Evolutionary conservation across 1,140 invertebrate species (phyloP).

Genomic region (Mamestra configurata): DNA sequence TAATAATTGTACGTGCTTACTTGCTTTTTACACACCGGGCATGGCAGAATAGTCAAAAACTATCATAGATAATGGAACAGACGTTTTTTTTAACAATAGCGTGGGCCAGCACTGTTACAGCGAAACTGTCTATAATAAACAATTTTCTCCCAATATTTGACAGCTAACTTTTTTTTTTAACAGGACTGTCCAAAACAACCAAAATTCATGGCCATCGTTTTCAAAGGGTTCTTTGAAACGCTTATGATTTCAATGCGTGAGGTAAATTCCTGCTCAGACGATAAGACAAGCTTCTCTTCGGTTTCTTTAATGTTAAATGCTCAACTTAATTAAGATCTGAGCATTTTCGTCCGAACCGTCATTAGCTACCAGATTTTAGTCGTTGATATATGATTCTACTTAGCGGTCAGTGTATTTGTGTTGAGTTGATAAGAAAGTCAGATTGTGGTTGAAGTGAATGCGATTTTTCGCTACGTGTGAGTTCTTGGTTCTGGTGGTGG

Average conservation of each 20-base stretch:
- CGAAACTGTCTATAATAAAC: background rate
- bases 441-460: conserved; percentile 14
- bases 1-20: no score
- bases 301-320: conserved; percentile 67
- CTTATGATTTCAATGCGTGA: conserved; percentile 86
- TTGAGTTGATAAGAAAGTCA: conserved; percentile 4
- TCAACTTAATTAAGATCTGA: conserved; percentile 81
- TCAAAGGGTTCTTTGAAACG: conserved; percentile 83
- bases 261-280: conserved; percentile 71
- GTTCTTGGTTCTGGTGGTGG: background rate
- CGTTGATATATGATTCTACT: conserved; percentile 26
- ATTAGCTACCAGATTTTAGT: conserved; percentile 40
- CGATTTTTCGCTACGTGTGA: conserved; percentile 26
- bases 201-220: conserved; percentile 10
- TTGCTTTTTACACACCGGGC: no score
- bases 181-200: conserved; percentile 2
- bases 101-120: no score
- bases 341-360: conserved; percentile 30
- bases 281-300: conserved; percentile 52
- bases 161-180: background rate
- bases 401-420: conserved; percentile 19
- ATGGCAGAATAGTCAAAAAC: no score
- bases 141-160: background rate
- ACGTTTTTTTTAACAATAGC: no score
- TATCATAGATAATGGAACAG: no score